Evolutionary conservation across 1,140 invertebrate genomes (phyloP).

Genomic region (Pemphigus obesinymphae): DNA sequence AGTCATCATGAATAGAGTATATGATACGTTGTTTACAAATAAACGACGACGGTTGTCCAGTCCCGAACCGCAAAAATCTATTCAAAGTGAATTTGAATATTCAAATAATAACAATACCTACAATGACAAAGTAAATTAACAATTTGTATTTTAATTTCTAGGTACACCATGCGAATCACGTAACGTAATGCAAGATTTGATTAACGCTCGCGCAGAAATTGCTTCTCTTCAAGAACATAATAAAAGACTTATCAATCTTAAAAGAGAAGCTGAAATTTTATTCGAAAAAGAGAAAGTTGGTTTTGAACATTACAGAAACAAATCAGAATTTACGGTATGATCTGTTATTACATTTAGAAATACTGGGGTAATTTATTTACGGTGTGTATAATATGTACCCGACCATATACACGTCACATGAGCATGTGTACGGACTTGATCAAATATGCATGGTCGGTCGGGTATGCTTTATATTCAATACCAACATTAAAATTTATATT

Average conservation of each 20-base stretch:
- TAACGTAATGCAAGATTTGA: slow-evolving; percentile 58
- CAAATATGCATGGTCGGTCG: too few relatives aligned
- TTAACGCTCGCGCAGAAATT: slow-evolving; percentile 60
- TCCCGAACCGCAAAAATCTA: slow-evolving; percentile 2
- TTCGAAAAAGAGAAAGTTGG: slow-evolving; percentile 59
- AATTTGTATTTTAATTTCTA: slow-evolving; percentile 43
- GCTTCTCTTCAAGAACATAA: slow-evolving; percentile 57
- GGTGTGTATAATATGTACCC: too few relatives aligned
- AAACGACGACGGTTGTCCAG: slow-evolving; percentile 21
- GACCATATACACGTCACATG: too few relatives aligned
- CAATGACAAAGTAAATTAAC: too few relatives aligned
- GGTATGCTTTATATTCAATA: too few relatives aligned
- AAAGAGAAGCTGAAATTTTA: slow-evolving; percentile 58
- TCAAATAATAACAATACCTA: too few relatives aligned
- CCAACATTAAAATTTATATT: too few relatives aligned
- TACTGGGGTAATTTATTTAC: too few relatives aligned
- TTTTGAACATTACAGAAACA: not conserved
- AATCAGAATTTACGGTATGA: not conserved
- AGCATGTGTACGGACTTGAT: too few relatives aligned
- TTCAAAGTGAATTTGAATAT: not conserved
- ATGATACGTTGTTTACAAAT: not conserved
- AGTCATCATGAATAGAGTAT: slow-evolving; percentile 8
- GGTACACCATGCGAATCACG: slow-evolving; percentile 58
- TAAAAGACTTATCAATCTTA: slow-evolving; percentile 56
- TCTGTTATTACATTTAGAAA: too few relatives aligned